Evolutionary conservation across 2,113 vertebrate species (phyloP).

Genomic region (Petrocephalus microphthalmus): DNA sequence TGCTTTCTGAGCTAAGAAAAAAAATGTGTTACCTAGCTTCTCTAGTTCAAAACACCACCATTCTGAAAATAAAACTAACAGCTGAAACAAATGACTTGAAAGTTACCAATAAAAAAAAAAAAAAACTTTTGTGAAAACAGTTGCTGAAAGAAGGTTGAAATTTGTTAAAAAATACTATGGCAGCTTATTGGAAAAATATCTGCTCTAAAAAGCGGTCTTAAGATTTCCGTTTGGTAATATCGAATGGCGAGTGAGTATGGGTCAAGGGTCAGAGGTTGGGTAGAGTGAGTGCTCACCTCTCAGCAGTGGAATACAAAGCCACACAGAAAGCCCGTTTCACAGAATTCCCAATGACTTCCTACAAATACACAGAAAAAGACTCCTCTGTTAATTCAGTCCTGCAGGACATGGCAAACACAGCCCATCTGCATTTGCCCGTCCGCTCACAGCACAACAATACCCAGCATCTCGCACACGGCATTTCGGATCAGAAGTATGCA

Average conservation of each 20-base stretch:
- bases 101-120: neutral
- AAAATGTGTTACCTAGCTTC: neutral
- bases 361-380: constrained; percentile 26
- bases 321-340: constrained; percentile 75
- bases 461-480: neutral
- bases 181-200: neutral
- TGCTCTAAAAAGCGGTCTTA: neutral
- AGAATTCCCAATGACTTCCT: constrained; percentile 83
- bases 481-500: neutral
- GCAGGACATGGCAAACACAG: neutral
- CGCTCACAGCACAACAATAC: neutral
- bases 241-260: neutral
- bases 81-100: neutral
- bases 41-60: neutral
- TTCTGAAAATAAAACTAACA: neutral
- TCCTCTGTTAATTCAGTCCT: neutral
- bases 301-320: constrained; percentile 70
- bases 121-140: neutral
- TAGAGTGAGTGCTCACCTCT: constrained; percentile 61
- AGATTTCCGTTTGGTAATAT: constrained; percentile 9
- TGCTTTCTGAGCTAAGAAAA: constrained; percentile 69
- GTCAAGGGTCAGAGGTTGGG: too few species aligned
- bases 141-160: too few species aligned
- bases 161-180: neutral
- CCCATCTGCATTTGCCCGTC: neutral